These are phyloP conservation scores for Luidia sarsii DNA, from an alignment of 53 echinoderm and acorn worm genomes.

Conservation along the genomic window DNA sequence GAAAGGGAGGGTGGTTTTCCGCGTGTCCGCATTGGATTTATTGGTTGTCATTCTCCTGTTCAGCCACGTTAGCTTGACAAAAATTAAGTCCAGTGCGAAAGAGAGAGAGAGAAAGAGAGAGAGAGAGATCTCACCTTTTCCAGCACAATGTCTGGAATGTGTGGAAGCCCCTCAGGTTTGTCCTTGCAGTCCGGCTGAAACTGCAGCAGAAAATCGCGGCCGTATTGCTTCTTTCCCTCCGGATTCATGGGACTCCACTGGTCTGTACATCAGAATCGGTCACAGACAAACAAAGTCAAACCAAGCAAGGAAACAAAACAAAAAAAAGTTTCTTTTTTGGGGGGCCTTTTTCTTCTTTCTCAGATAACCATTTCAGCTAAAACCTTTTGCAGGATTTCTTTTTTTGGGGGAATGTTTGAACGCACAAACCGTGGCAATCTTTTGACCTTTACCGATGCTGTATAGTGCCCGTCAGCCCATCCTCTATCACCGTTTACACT, in stretches of 20 bases:
- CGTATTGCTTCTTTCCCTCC: constrained; percentile 74
- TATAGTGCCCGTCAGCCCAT: too few relatives aligned
- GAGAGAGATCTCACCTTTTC: constrained; percentile 54
- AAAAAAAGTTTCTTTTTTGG: too few relatives aligned
- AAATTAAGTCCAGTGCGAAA: not conserved
- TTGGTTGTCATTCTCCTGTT: too few relatives aligned
- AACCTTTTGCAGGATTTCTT: not conserved
- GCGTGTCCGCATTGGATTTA: too few relatives aligned
- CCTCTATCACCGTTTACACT: constrained; percentile 7
- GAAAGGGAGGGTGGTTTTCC: too few relatives aligned
- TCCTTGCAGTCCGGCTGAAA: constrained; percentile 71
- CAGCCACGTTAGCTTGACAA: not conserved
- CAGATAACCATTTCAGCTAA: too few relatives aligned
- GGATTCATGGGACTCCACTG: constrained; percentile 88
- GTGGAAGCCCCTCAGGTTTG: constrained; percentile 83
- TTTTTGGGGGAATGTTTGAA: not conserved
- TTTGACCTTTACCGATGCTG: too few relatives aligned
- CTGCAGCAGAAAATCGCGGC: constrained; percentile 69
- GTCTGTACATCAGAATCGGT: constrained; percentile 36
- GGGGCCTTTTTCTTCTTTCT: not conserved
- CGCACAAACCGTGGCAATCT: too few relatives aligned
- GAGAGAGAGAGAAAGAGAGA: not conserved
- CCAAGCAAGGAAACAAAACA: too few relatives aligned
- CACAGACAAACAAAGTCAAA: too few relatives aligned
- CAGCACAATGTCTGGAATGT: constrained; percentile 73